Evolutionary conservation across 2,797 vertebrate species (phyloP).

Genomic region (Platyrinchus mystaceus): DNA sequence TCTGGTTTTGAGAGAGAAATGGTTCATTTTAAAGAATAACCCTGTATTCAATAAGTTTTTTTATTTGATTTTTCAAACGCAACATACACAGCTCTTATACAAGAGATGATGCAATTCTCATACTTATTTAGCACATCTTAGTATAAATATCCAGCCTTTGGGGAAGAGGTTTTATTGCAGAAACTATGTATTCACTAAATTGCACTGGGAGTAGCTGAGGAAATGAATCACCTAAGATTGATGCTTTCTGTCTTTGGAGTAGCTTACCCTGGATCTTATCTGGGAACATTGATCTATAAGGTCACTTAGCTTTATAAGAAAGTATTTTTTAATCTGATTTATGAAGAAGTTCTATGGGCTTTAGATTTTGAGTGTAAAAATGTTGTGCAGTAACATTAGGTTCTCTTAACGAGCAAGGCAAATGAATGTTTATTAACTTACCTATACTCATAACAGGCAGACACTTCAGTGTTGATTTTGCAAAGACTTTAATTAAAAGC

Average conservation of each 20-base stretch:
- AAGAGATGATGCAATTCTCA: not conserved
- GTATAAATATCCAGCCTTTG: slow-evolving; percentile 13
- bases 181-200: slow-evolving; percentile 9
- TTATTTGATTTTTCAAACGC: not conserved
- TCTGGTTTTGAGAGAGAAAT: not conserved
- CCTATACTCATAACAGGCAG: not conserved
- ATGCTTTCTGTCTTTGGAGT: slow-evolving; percentile 26
- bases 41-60: not conserved
- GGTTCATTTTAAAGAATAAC: rapidly evolving
- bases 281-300: slow-evolving; percentile 19
- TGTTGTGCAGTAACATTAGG: not conserved
- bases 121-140: not conserved
- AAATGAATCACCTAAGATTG: slow-evolving; percentile 43
- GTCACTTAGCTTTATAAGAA: slow-evolving; percentile 40
- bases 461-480: not conserved
- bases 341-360: not conserved
- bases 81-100: not conserved
- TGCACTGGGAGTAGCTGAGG: not conserved
- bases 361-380: not conserved
- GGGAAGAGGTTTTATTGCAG: slow-evolving; percentile 9
- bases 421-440: slow-evolving; percentile 13
- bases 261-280: slow-evolving; percentile 12
- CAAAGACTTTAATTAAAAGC: slow-evolving; percentile 4
- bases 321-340: slow-evolving; percentile 21
- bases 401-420: not conserved